phyloP scores from a whole-genome alignment of 2,113 vertebrate species.

The Hypocryptadius cinnamomeus region DNA sequence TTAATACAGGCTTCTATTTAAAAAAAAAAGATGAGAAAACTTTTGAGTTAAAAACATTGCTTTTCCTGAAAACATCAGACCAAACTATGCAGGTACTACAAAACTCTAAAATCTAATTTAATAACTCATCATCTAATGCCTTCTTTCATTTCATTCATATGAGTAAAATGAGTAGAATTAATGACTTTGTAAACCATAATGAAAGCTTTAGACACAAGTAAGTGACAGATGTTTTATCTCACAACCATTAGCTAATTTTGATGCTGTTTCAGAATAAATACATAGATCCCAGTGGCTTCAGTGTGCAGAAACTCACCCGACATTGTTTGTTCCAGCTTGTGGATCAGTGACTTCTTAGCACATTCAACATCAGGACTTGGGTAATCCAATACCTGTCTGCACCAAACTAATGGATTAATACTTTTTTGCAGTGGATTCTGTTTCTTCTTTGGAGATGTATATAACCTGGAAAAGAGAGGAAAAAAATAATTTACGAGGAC shows the following conservation, averaged over 20 bases:
- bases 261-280: neutral
- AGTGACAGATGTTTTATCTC: neutral
- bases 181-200: neutral
- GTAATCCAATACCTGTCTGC: constrained; percentile 92
- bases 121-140: neutral
- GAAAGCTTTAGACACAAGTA: neutral
- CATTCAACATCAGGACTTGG: constrained; percentile 95
- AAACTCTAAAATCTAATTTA: neutral
- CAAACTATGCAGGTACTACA: neutral
- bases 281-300: neutral
- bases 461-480: constrained; percentile 77
- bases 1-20: neutral
- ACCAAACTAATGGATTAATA: constrained; percentile 93
- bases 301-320: constrained; percentile 76
- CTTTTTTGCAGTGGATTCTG: constrained; percentile 84
- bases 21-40: neutral
- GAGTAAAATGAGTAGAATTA: neutral
- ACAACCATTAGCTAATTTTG: neutral
- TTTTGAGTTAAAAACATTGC: neutral
- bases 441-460: constrained; percentile 87
- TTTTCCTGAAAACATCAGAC: neutral
- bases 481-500: neutral
- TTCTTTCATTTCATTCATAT: neutral
- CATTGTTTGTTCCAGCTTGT: constrained; percentile 95
- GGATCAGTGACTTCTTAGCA: constrained; percentile 94